A percentile compares a stretch with the other conserved stretches of the same genome.
These are phyloP conservation scores for Oceanites oceanicus DNA, from an alignment of 2,113 vertebrate species.

Conservation along the genomic window DNA sequence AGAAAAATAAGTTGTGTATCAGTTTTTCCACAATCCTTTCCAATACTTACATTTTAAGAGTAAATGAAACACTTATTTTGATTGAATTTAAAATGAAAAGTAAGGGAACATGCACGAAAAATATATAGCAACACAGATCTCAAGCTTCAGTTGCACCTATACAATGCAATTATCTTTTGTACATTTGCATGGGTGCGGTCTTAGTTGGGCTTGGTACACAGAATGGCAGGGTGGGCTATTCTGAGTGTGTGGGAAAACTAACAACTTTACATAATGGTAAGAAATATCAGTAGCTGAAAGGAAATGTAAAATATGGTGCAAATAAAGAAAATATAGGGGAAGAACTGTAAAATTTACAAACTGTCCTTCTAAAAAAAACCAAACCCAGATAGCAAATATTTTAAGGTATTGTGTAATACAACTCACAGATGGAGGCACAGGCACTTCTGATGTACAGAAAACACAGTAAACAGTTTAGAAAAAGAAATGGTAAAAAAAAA, in stretches of 20 bases:
- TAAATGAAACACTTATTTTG: not conserved
- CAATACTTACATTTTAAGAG: not conserved
- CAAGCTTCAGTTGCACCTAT: not conserved
- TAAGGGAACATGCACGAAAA: not conserved
- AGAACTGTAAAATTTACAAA: not conserved
- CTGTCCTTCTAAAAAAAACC: not conserved
- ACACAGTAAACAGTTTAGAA: not conserved
- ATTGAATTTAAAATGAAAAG: not conserved
- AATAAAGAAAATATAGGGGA: not conserved
- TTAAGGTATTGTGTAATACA: not conserved
- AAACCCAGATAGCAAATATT: not conserved
- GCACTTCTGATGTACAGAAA: not conserved
- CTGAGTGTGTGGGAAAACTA: not conserved
- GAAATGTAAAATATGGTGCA: not conserved
- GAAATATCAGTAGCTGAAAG: not conserved
- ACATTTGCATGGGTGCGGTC: not conserved
- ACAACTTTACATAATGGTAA: not conserved
- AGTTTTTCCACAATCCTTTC: not conserved
- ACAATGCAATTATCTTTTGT: not conserved
- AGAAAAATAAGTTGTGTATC: not conserved
- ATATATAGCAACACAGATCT: accelerated
- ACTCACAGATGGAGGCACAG: not conserved
- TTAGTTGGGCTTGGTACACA: not conserved
- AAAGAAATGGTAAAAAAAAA: not conserved
- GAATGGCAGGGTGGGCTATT: not conserved